phyloP scores from a whole-genome alignment of 1,140 invertebrate species.

The Caenorhabditis tropicalis region DNA sequence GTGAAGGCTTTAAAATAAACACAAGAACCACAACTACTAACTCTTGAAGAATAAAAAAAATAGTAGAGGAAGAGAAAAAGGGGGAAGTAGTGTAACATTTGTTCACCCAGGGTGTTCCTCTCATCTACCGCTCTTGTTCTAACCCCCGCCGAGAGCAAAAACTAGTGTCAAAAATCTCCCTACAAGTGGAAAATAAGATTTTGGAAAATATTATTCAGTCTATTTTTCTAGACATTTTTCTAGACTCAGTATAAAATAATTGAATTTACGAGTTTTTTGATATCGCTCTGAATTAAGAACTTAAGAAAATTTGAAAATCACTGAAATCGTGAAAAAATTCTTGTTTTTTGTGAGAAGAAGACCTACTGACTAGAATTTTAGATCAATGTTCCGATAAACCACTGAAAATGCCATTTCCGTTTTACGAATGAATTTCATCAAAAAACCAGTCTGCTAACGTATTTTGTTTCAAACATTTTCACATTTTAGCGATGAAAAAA shows the following conservation, averaged over 20 bases:
- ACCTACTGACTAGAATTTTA: not conserved
- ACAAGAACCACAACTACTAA: constrained; percentile 37
- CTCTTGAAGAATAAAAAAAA: constrained; percentile 24
- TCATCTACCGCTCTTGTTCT: not conserved
- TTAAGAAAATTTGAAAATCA: too few relatives aligned
- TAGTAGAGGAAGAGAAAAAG: not conserved
- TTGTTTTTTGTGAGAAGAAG: too few relatives aligned
- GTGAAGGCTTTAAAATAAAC: constrained; percentile 41
- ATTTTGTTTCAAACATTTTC: not conserved
- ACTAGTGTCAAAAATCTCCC: not conserved
- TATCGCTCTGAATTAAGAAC: too few relatives aligned
- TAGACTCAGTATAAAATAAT: too few relatives aligned
- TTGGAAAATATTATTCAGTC: too few relatives aligned
- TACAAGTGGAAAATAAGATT: not conserved
- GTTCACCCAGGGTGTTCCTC: constrained; percentile 12
- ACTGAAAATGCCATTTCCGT: not conserved
- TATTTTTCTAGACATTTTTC: too few relatives aligned
- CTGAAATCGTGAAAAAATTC: too few relatives aligned
- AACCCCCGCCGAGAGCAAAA: not conserved
- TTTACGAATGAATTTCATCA: not conserved
- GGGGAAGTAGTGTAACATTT: constrained; percentile 21
- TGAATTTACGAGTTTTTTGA: too few relatives aligned
- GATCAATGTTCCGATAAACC: not conserved
- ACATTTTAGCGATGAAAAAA: too few relatives aligned
- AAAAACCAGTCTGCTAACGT: not conserved